Conservation (phyloP, 1,140 invertebrate genomes). For the Sitophilus oryzae region DNA sequence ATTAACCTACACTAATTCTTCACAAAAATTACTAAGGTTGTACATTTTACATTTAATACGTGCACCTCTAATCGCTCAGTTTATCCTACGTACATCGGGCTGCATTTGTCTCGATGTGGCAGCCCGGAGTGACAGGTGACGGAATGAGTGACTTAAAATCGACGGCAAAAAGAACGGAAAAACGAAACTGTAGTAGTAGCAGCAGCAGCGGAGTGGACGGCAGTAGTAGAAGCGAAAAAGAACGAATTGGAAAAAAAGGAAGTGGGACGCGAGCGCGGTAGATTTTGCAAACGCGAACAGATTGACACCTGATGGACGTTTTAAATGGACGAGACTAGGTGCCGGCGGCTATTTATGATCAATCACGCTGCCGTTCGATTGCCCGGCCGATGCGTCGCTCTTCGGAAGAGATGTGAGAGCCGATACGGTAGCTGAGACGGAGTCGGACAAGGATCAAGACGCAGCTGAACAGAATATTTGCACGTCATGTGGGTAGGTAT, state of each 20-base stretch:
- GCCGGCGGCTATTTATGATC: slow-evolving; percentile 21
- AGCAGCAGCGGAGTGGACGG: too few species aligned
- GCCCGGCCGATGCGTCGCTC: too few species aligned
- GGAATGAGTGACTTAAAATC: slow-evolving; percentile 23
- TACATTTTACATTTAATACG: too few species aligned
- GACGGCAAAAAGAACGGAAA: background rate
- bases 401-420: slow-evolving; percentile 1
- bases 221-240: slow-evolving; percentile 4
- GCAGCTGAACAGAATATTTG: background rate
- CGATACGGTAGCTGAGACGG: slow-evolving; percentile 8
- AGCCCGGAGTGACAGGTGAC: slow-evolving; percentile 14
- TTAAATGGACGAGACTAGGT: slow-evolving; percentile 18
- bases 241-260: slow-evolving; percentile 2
- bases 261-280: slow-evolving; percentile 10
- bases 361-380: slow-evolving; percentile 12
- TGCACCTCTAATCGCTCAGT: too few species aligned
- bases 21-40: too few species aligned
- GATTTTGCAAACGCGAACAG: slow-evolving; percentile 17
- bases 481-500: too few species aligned
- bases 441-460: background rate
- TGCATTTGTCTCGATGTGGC: slow-evolving; percentile 19
- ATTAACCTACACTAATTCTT: too few species aligned
- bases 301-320: slow-evolving; percentile 26
- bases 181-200: too few species aligned
- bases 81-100: too few species aligned